phyloP scores from a whole-genome alignment of 1,140 invertebrate genomes.

The Drosophila repletoides region DNA sequence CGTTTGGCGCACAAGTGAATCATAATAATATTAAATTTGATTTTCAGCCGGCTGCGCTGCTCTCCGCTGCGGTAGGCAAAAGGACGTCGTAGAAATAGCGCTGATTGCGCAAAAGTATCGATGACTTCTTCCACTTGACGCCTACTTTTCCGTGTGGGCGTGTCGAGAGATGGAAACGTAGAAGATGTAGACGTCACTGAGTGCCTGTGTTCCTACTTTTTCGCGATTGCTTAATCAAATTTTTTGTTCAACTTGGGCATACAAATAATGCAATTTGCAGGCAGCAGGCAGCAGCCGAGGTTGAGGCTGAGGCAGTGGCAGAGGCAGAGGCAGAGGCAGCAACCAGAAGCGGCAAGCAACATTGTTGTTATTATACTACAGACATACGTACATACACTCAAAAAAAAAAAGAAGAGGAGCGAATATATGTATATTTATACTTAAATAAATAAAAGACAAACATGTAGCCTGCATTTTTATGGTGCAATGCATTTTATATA shows the following conservation, averaged over 20 bases:
- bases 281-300: constrained; percentile 32
- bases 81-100: constrained; percentile 65
- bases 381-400: neutral
- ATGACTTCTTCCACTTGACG: constrained; percentile 74
- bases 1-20: constrained; percentile 74
- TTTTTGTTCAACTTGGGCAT: constrained; percentile 44
- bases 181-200: neutral
- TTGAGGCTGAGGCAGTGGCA: constrained; percentile 20
- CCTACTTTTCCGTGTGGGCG: constrained; percentile 19
- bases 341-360: constrained; percentile 28
- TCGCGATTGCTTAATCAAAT: constrained; percentile 61
- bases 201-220: constrained; percentile 14
- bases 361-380: constrained; percentile 45
- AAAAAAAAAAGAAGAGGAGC: too few species aligned
- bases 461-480: constrained; percentile 57
- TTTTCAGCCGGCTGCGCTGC: constrained; percentile 61
- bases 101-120: constrained; percentile 80
- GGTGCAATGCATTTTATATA: constrained; percentile 67
- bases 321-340: constrained; percentile 2
- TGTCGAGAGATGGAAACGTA: neutral
- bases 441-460: constrained; percentile 54
- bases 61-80: constrained; percentile 49
- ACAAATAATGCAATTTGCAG: constrained; percentile 74
- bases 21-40: constrained; percentile 81
- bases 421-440: constrained; percentile 21